phyloP scores from a whole-genome alignment of 1,140 invertebrate species.

The Atopsyche davidsoni region DNA sequence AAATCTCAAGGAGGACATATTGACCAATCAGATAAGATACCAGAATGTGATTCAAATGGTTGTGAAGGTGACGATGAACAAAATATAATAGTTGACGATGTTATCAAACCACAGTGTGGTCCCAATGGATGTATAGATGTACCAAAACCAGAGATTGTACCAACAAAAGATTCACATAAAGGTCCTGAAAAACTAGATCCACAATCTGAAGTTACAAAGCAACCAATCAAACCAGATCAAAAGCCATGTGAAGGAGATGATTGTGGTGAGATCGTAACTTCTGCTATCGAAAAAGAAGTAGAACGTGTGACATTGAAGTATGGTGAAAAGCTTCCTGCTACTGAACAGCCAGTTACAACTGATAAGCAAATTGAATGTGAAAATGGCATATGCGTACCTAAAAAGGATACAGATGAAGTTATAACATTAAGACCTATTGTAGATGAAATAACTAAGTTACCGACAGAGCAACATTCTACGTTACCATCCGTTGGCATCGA shows the following conservation, averaged over 20 bases:
- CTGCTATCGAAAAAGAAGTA: no score
- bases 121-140: conserved; percentile 14
- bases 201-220: not conserved
- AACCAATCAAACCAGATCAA: no score
- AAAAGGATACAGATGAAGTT: not conserved
- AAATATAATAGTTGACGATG: conserved; percentile 23
- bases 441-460: no score
- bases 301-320: no score
- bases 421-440: no score
- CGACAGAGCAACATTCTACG: not conserved
- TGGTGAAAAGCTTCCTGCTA: no score
- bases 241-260: not conserved
- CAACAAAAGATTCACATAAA: conserved; percentile 9
- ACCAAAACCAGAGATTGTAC: conserved; percentile 7
- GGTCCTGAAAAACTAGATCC: no score
- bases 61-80: conserved; percentile 25
- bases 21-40: conserved; percentile 1
- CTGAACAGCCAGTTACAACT: no score
- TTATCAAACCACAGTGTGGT: conserved; percentile 19
- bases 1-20: conserved; percentile 7
- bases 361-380: no score
- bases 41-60: conserved; percentile 20
- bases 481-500: not conserved
- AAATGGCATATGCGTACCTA: not conserved
- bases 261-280: no score